Conservation (phyloP, 2,888 invertebrate genomes). For the Plebejus melissa region DNA sequence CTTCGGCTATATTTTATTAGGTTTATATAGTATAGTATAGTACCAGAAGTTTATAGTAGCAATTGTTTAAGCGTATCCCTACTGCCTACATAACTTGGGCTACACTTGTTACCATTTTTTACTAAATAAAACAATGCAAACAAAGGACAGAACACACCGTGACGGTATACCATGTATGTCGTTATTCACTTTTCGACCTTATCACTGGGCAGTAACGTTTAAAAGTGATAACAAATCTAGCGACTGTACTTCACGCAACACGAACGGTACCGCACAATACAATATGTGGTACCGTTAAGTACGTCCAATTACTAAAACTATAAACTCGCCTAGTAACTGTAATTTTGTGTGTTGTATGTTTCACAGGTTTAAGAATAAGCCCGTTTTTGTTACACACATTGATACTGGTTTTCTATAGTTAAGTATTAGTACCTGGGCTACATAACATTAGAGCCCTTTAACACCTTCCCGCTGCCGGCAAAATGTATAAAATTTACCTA, state of each 20-base stretch:
- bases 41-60: background rate
- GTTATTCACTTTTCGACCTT: background rate
- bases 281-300: conserved; percentile 10
- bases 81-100: background rate
- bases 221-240: background rate
- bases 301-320: conserved; percentile 9
- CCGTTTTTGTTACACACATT: background rate
- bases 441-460: no score
- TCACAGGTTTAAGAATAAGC: background rate
- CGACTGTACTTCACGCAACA: background rate
- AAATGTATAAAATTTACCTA: no score
- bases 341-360: background rate
- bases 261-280: conserved; percentile 16
- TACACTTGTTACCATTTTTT: background rate
- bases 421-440: no score
- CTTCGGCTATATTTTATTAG: no score
- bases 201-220: background rate
- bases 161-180: background rate
- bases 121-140: background rate
- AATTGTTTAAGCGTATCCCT: background rate
- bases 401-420: no score
- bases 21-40: no score
- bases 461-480: no score
- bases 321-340: conserved; percentile 6
- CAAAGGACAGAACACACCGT: background rate